phyloP scores from a whole-genome alignment of 1,140 invertebrate species.

The Nasonia giraulti region DNA sequence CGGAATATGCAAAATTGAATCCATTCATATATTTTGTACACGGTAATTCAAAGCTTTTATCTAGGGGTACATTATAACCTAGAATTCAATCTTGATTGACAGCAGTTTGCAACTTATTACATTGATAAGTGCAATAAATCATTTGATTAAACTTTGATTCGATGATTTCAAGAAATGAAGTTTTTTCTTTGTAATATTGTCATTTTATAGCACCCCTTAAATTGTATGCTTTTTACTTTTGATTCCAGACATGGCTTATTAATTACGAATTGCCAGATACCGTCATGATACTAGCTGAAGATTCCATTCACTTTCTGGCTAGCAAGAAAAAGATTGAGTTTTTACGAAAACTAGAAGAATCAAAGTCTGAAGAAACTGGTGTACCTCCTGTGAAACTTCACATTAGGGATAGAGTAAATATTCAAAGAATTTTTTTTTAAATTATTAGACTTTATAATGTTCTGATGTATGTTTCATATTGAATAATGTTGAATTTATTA shows the following conservation, averaged over 20 bases:
- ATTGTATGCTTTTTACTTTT: slow-evolving; percentile 24
- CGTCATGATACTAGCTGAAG: slow-evolving; percentile 91
- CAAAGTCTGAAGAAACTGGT: slow-evolving; percentile 87
- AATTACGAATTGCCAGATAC: slow-evolving; percentile 98
- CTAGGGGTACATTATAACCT: too few relatives aligned
- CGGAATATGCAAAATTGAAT: not conserved
- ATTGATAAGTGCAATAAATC: not conserved
- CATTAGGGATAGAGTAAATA: slow-evolving; percentile 90
- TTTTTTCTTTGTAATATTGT: too few relatives aligned
- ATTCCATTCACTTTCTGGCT: slow-evolving; percentile 90
- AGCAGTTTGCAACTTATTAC: not conserved
- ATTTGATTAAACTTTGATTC: too few relatives aligned
- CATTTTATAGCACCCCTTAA: not conserved
- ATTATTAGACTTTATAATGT: slow-evolving; percentile 7
- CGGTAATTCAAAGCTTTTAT: not conserved
- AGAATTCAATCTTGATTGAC: too few relatives aligned
- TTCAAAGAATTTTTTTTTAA: slow-evolving; percentile 12
- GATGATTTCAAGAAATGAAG: too few relatives aligned
- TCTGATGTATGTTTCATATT: not conserved
- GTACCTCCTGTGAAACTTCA: slow-evolving; percentile 92
- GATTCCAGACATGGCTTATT: slow-evolving; percentile 92
- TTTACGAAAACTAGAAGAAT: slow-evolving; percentile 91
- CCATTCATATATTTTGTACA: not conserved
- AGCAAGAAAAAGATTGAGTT: slow-evolving; percentile 99
- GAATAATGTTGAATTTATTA: slow-evolving; percentile 24